Conservation (phyloP, 2,797 vertebrate genomes). For the Molossus alvarezi region DNA sequence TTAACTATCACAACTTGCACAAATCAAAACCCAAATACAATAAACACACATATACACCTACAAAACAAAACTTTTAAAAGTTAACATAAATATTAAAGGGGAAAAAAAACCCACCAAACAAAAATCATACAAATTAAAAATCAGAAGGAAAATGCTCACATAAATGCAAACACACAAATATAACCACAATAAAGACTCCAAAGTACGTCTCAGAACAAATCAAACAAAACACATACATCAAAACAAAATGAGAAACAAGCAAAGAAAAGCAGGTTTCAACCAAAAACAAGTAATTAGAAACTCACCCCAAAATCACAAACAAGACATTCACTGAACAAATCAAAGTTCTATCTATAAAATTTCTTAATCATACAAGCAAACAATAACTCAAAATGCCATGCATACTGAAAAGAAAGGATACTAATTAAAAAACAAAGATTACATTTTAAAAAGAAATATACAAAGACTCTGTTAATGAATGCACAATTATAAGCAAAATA, state of each 20-base stretch:
- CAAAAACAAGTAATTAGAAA: neutral
- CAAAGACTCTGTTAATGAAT: neutral
- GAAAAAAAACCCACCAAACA: neutral
- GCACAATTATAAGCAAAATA: neutral
- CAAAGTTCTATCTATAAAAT: slow-evolving; percentile 2
- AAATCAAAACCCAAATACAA: neutral
- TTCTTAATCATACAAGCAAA: neutral
- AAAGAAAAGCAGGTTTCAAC: neutral
- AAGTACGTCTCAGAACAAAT: neutral
- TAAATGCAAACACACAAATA: neutral
- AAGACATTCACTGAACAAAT: neutral
- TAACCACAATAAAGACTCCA: neutral
- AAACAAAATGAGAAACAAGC: neutral
- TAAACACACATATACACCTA: neutral
- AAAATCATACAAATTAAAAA: neutral
- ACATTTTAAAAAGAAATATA: neutral
- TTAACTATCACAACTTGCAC: neutral
- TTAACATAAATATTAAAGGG: neutral
- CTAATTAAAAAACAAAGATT: neutral
- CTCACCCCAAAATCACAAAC: neutral
- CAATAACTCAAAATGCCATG: neutral
- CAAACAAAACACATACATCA: neutral
- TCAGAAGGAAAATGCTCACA: neutral
- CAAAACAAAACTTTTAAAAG: neutral
- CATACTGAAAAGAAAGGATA: neutral